A percentile compares a stretch with the other conserved stretches of the same genome.
Conservation (phyloP, 2,888 invertebrate genomes). For the Hartigia nigra region DNA sequence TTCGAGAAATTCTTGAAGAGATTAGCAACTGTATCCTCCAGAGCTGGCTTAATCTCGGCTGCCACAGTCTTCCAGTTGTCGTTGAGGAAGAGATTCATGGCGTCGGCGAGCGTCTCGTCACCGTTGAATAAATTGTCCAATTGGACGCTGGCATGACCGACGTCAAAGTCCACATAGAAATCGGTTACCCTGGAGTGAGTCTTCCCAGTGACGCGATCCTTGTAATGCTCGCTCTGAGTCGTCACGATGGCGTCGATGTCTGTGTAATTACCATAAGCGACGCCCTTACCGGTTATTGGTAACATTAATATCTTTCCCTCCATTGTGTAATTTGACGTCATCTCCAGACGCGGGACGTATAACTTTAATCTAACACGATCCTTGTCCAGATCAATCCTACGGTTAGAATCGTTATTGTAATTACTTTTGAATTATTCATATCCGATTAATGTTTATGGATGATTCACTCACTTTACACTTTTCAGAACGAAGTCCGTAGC, state of each 20-base stretch:
- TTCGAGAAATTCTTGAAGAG: constrained; percentile 72
- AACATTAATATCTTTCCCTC: constrained; percentile 79
- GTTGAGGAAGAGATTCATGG: constrained; percentile 82
- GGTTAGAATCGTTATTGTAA: not conserved
- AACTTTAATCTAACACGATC: constrained; percentile 73
- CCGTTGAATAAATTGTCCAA: constrained; percentile 81
- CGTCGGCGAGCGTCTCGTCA: constrained; percentile 71
- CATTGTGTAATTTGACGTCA: constrained; percentile 76
- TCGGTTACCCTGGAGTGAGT: constrained; percentile 72
- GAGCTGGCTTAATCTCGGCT: constrained; percentile 76
- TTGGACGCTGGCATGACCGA: constrained; percentile 74
- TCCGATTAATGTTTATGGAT: not conserved
- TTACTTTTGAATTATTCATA: not conserved
- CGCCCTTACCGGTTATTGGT: constrained; percentile 78
- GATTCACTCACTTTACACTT: constrained; percentile 71
- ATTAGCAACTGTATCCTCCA: constrained; percentile 73
- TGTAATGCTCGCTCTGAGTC: constrained; percentile 72
- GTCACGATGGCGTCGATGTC: constrained; percentile 75
- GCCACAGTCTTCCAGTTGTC: constrained; percentile 81
- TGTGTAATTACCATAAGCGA: constrained; percentile 76
- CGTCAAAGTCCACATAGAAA: constrained; percentile 75
- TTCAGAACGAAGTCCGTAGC: constrained; percentile 74
- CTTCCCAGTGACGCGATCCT: constrained; percentile 46
- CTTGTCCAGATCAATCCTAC: constrained; percentile 70
- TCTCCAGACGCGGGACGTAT: constrained; percentile 73